Evolutionary conservation across 2,113 vertebrate species (phyloP), one percentile per base, ranked within the genome.

Genomic region (Aplodontia rufa): DNA sequence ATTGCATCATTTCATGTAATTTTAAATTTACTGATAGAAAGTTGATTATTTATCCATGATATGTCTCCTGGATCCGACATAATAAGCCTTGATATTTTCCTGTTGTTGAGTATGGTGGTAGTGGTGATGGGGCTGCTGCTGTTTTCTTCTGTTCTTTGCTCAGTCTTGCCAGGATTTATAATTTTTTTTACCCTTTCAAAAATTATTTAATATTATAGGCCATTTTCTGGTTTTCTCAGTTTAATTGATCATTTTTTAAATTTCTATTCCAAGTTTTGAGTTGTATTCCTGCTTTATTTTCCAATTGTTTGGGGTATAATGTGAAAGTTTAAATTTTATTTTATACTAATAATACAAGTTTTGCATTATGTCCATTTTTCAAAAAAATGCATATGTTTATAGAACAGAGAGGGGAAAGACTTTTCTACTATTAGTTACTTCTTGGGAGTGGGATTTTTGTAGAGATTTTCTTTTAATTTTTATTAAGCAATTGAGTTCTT

Each of bases 261-360:
- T 30, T 93, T 84, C 80, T 72, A 32, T 90, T 85, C 64, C 37
- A 80, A 45, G 14, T 37, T 90, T 90, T 93, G 45, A 11, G 79
- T 85, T 80, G n/a, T 49, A 68, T 81, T 86, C 22, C 66, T 96
- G 58, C 40, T 90, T 86, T 87, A 74, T 72, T 89, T 79, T 84
- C 47, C 28, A 89, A 19, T 68, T 84, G 66, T 84, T 32, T 92
- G 32, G 89, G 58, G 45, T 58, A 17, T 88, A 60, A 78, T 91
- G 71, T 28, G 58, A 74, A 40, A 42, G 72, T 40, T 49, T 64
- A 79, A 71, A 66, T 58, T 84, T 81, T 92, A 26, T 83, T 92
- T 88, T 88, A 16, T 20, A 69, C 69, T 60, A 82, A 76, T 17
- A 37, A 13, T 71, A 62, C 76, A 45, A 42, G 14, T 83, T 91